Percentiles rank a stretch among this genome's conserved stretches.
phyloP scores from a whole-genome alignment of 2,888 invertebrate genomes.

The Malachius bipustulatus region DNA sequence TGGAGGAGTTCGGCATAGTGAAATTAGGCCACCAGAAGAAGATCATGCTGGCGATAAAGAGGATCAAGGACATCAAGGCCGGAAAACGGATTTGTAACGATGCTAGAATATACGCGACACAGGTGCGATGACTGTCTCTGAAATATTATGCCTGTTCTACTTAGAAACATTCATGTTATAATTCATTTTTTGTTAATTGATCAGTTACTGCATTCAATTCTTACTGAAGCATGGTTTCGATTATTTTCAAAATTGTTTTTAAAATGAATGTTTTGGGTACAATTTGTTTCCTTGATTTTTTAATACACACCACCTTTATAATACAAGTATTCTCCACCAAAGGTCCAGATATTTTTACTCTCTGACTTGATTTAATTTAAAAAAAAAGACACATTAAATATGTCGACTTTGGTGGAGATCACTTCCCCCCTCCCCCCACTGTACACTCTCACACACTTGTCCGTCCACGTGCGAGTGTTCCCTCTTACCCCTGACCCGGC shows the following conservation, averaged over 20 bases:
- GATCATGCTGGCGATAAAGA: conserved; percentile 90
- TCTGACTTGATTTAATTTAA: neutral
- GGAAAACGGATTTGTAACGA: conserved; percentile 56
- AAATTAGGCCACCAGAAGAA: conserved; percentile 97
- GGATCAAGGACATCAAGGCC: conserved; percentile 85
- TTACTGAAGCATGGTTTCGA: neutral
- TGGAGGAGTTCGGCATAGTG: conserved; percentile 93
- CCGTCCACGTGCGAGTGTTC: too few relatives aligned
- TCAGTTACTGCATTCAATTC: neutral
- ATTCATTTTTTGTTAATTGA: neutral
- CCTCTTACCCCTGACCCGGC: too few relatives aligned
- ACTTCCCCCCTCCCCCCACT: too few relatives aligned
- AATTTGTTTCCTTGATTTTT: too few relatives aligned
- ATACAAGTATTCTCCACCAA: too few relatives aligned
- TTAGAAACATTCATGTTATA: conserved; percentile 1
- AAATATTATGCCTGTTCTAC: neutral
- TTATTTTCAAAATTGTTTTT: conserved; percentile 1
- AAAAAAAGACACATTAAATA: conserved; percentile 1
- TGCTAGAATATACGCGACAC: conserved; percentile 34
- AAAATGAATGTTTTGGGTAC: conserved; percentile 1
- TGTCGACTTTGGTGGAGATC: too few relatives aligned
- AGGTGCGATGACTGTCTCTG: conserved; percentile 22
- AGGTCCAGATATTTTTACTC: too few relatives aligned
- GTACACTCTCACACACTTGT: neutral
- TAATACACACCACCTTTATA: too few relatives aligned